Evolutionary conservation across 2,888 invertebrate genomes (phyloP).

Genomic region (Heliconius hortense): DNA sequence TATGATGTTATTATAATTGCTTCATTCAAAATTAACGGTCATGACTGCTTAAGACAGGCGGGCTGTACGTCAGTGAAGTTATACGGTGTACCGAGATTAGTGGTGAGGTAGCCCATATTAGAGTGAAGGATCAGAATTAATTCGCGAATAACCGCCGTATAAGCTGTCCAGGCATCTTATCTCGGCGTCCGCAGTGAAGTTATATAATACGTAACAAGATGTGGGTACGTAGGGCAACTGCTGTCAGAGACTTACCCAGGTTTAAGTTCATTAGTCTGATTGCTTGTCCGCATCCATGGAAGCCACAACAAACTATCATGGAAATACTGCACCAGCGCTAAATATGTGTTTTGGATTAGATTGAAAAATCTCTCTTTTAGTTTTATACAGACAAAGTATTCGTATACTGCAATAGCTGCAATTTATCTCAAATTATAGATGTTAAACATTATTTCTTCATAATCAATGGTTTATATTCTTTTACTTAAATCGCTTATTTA

Average conservation of each 20-base stretch:
- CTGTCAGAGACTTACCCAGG: conserved; percentile 24
- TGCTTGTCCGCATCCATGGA: not conserved
- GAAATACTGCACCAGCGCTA: not conserved
- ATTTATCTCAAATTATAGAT: not conserved
- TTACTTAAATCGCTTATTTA: not conserved
- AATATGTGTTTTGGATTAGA: not conserved
- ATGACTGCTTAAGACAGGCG: conserved; percentile 35
- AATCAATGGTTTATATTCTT: not conserved
- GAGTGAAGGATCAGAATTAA: conserved; percentile 39
- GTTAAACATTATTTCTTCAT: not conserved
- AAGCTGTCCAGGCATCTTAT: conserved; percentile 40
- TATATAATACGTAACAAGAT: conserved; percentile 29
- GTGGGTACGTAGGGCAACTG: conserved; percentile 17
- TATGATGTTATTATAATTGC: not conserved
- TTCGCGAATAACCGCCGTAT: conserved; percentile 42
- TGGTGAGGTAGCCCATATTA: conserved; percentile 41
- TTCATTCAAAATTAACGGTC: conserved; percentile 36
- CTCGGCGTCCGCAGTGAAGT: conserved; percentile 36
- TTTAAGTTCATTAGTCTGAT: conserved; percentile 30
- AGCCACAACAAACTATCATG: not conserved
- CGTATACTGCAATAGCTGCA: no score
- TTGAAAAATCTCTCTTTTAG: not conserved
- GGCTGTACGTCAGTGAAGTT: conserved; percentile 38
- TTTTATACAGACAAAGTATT: not conserved
- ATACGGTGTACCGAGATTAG: conserved; percentile 39